Percentiles rank a stretch among this genome's conserved stretches.
These are phyloP conservation scores for Marmota flaviventris DNA, from an alignment of 2,113 vertebrate genomes.

Conservation along the genomic window DNA sequence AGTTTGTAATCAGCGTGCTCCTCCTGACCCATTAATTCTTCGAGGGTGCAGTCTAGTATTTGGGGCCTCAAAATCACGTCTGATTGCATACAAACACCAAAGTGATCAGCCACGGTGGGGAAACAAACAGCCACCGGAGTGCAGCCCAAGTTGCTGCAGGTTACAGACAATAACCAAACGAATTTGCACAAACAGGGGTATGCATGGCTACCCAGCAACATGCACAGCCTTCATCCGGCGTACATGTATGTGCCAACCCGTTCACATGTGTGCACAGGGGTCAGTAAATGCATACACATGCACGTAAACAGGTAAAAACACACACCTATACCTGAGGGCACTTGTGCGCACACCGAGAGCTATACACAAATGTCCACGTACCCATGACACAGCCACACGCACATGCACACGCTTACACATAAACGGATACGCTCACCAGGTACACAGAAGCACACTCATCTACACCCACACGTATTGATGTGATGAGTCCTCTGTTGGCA, in stretches of 20 bases:
- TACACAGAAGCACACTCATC: too few species aligned
- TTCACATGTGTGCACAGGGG: background rate
- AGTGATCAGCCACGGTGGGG: background rate
- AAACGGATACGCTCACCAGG: rapidly evolving
- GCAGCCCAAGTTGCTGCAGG: background rate
- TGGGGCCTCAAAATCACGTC: background rate
- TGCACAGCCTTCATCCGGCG: background rate
- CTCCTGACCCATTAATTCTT: constrained; percentile 24
- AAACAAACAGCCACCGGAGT: background rate
- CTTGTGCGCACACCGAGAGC: too few species aligned
- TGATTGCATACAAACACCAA: background rate
- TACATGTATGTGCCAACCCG: background rate
- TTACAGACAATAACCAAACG: too few species aligned
- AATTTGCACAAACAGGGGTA: too few species aligned
- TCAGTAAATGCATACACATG: background rate
- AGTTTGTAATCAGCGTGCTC: constrained; percentile 11
- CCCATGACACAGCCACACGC: too few species aligned
- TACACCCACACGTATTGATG: background rate
- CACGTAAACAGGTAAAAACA: rapidly evolving
- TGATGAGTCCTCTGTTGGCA: too few species aligned
- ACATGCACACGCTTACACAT: background rate
- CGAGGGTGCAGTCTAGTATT: background rate
- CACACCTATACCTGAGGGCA: background rate
- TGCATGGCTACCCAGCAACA: rapidly evolving
- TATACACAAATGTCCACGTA: too few species aligned